Evolutionary conservation across 92 coral and sea anemone genomes (phyloP), one percentile per base, ranked within the genome.

Genomic region (Zoanthus gigantus): DNA sequence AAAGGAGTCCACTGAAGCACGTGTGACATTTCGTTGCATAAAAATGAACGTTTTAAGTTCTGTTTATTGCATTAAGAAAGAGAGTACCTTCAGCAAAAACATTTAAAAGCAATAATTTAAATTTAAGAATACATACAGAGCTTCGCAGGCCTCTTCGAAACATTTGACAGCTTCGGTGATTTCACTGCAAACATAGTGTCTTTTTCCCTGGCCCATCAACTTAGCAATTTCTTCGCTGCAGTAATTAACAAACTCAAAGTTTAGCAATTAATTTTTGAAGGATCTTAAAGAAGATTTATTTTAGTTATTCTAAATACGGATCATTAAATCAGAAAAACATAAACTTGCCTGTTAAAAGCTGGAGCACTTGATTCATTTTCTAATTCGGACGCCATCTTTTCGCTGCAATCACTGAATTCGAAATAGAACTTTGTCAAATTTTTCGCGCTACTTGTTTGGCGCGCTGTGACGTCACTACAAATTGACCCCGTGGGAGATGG

Each of bases 391-490:
- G 85, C 85, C 85, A 81, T 81, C 85, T 81, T 80, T 45, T 14
- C 61, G 45, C 85, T 65, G 31, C 85, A 71, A 66, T 81, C 74
- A 6, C 45, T 50, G 23, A 23, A 34, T 65, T 81, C 85, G 75
- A 81, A 76, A 81, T 42, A 65, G 85, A 81, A 46, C 34, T 10
- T 30, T 58, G 28, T 81, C 60, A 74, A 71, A 87, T 80, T 93
- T 69, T 95, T 95, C 98, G 98, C 98, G 98, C 98, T 90, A 83
- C 93, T 87, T 92, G 77, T 95, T 91, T 95, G 93, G 92, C 98
- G 96, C 94, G 94, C 91, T 68, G 31, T 91, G 93, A 95, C 96
- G 94, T 95, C 94, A 93, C 73, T 45, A 31, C 54, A 23, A 29
- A 63, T 31, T 13, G 74, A 34, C 6, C 74, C 74, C 74, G 8